These are phyloP conservation scores for Popillia japonica DNA, from an alignment of 1,140 invertebrate species.

Conservation along the genomic window DNA sequence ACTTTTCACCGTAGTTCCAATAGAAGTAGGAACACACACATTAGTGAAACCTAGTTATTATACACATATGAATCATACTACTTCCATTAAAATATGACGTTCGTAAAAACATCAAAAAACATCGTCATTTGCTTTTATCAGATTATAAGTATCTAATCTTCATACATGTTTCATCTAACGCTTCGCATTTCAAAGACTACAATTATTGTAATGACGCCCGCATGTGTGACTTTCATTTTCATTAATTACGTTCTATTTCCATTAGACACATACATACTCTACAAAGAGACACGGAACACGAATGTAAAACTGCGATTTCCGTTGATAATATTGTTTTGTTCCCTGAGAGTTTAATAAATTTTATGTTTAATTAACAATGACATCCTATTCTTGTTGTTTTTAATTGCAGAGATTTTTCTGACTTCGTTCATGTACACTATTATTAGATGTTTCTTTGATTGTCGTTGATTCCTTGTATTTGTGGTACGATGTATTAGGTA, in stretches of 20 bases:
- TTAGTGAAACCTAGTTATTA: neutral
- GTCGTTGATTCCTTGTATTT: neutral
- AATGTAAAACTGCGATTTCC: constrained; percentile 37
- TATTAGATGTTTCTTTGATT: neutral
- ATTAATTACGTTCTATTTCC: constrained; percentile 17
- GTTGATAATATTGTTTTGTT: constrained; percentile 38
- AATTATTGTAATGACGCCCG: constrained; percentile 29
- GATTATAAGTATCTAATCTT: neutral
- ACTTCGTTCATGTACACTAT: constrained; percentile 6
- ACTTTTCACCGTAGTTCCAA: too few species aligned
- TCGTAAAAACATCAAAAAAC: neutral
- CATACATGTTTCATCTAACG: neutral
- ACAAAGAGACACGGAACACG: neutral
- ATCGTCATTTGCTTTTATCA: neutral
- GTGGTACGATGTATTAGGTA: neutral
- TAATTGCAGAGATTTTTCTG: constrained; percentile 28
- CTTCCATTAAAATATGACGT: neutral
- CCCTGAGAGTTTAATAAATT: constrained; percentile 36
- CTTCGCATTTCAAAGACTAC: constrained; percentile 15
- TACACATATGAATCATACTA: neutral
- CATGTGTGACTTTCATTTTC: constrained; percentile 19
- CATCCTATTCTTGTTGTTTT: constrained; percentile 32
- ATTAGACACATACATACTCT: neutral
- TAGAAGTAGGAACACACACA: neutral
- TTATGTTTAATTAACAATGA: constrained; percentile 35